Evolutionary conservation across 2,888 invertebrate species (phyloP).

Genomic region (Notodonta dromedarius): DNA sequence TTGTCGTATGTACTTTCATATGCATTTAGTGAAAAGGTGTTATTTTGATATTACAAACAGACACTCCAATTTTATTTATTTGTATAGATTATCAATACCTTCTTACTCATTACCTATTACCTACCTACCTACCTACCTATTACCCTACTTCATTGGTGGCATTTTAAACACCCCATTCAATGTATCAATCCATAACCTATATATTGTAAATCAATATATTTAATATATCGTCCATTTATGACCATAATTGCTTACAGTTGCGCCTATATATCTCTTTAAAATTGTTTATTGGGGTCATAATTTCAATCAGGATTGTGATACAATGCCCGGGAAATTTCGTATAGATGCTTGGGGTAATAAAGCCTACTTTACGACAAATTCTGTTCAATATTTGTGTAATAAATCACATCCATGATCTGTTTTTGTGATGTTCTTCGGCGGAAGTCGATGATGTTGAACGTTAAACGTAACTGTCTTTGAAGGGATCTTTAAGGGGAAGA

Average conservation of each 20-base stretch:
- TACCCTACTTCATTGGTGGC: conserved; percentile 10
- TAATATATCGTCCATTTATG: conserved; percentile 48
- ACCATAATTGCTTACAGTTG: conserved; percentile 56
- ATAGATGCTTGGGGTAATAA: conserved; percentile 58
- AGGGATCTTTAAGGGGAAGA: background rate
- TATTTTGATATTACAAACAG: too few relatives aligned
- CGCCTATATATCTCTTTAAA: conserved; percentile 57
- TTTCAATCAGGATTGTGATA: conserved; percentile 65
- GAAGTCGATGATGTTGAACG: conserved; percentile 54
- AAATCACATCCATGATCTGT: conserved; percentile 68
- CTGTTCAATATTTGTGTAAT: conserved; percentile 69
- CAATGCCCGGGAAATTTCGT: conserved; percentile 55
- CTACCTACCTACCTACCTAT: too few relatives aligned
- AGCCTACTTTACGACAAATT: conserved; percentile 70
- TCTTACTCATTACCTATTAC: too few relatives aligned
- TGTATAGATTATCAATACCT: too few relatives aligned
- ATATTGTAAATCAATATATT: conserved; percentile 46
- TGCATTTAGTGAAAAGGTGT: too few relatives aligned
- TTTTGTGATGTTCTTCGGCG: conserved; percentile 50
- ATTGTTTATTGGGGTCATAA: conserved; percentile 59
- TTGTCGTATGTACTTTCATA: too few relatives aligned
- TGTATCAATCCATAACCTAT: conserved; percentile 28
- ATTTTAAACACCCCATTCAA: conserved; percentile 21
- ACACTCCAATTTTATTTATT: too few relatives aligned
- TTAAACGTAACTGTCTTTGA: conserved; percentile 12